phyloP scores from a whole-genome alignment of 2,888 invertebrate species.

The Amphipyra berbera region DNA sequence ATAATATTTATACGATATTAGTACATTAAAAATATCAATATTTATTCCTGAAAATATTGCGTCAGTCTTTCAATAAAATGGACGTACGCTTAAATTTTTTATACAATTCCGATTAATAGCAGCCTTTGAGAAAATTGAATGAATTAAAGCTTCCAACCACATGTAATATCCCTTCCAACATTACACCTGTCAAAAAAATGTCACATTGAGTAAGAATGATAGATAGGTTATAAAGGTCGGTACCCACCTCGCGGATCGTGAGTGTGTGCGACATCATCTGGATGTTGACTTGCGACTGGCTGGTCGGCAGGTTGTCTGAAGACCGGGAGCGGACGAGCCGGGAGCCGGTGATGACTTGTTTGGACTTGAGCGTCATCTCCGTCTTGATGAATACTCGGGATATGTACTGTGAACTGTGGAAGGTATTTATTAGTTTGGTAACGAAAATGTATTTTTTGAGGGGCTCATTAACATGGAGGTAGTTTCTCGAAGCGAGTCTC shows the following conservation, averaged over 20 bases:
- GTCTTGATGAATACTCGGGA: constrained; percentile 97
- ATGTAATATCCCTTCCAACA: constrained; percentile 29
- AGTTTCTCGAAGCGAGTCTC: too few species aligned
- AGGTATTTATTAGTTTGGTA: neutral
- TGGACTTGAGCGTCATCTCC: constrained; percentile 98
- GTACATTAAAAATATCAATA: constrained; percentile 49
- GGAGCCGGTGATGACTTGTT: constrained; percentile 94
- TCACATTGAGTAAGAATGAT: constrained; percentile 33
- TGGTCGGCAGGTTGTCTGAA: constrained; percentile 96
- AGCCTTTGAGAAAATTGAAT: constrained; percentile 26
- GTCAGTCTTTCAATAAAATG: neutral
- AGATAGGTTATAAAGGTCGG: constrained; percentile 2
- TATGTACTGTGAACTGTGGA: constrained; percentile 96
- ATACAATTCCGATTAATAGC: constrained; percentile 35
- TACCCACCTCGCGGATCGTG: constrained; percentile 96
- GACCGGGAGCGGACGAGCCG: constrained; percentile 95
- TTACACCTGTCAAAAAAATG: constrained; percentile 48
- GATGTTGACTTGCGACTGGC: constrained; percentile 97
- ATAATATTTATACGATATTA: constrained; percentile 42
- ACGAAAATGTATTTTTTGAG: too few species aligned
- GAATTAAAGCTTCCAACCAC: constrained; percentile 33
- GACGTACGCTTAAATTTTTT: neutral
- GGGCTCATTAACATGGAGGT: too few species aligned
- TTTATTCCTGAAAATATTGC: constrained; percentile 20
- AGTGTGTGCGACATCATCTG: constrained; percentile 98